Conservation (phyloP, 2,113 vertebrate species). For the Spilogale gracilis region DNA sequence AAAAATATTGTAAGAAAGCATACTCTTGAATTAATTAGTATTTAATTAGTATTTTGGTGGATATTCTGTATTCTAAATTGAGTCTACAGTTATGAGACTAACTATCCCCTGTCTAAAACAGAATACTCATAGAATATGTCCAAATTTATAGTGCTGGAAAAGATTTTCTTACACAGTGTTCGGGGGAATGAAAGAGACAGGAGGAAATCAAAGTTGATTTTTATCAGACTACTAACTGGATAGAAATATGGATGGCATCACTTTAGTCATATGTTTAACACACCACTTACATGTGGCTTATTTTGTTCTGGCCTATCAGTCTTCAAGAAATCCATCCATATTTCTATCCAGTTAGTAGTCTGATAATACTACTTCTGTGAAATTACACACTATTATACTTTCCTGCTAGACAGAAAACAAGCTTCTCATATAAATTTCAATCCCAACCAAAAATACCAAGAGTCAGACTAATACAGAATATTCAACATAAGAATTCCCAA, state of each 20-base stretch:
- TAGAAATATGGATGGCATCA: background rate
- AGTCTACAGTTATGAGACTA: background rate
- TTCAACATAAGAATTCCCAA: background rate
- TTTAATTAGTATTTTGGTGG: slow-evolving; percentile 28
- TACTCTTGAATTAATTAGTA: background rate
- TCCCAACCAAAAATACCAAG: background rate
- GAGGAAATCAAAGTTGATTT: background rate
- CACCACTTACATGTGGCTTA: background rate
- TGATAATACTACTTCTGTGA: background rate
- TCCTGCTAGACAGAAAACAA: background rate
- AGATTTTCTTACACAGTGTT: background rate
- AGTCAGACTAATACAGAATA: background rate
- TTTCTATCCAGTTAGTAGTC: background rate
- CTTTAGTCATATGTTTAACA: background rate
- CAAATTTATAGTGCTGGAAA: background rate
- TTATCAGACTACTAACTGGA: background rate
- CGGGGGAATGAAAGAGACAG: background rate
- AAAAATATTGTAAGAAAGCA: background rate
- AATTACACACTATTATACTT: background rate
- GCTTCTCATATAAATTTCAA: background rate
- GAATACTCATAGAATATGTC: background rate
- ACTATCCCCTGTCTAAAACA: background rate
- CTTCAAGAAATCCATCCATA: background rate
- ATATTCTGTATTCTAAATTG: background rate
- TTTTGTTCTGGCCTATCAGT: background rate